A percentile compares a stretch with the other conserved stretches of the same genome.
phyloP scores from a whole-genome alignment of 2,797 vertebrate genomes.

The Threskiornis aethiopicus region DNA sequence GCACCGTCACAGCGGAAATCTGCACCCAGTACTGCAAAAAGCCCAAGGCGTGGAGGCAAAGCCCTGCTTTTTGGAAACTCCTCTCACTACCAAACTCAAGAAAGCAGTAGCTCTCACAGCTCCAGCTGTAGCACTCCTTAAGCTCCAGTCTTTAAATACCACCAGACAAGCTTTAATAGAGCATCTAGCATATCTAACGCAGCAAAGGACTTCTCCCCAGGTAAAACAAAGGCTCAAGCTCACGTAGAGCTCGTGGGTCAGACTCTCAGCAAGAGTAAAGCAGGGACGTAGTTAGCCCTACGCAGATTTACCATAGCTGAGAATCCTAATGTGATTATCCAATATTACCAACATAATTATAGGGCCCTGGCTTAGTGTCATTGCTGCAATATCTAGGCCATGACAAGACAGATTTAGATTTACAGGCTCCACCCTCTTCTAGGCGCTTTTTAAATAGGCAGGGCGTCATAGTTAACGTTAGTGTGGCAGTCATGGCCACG shows the following conservation, averaged over 20 bases:
- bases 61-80: background rate
- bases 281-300: background rate
- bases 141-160: background rate
- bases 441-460: background rate
- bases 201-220: background rate
- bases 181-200: background rate
- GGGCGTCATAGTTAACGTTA: accelerated
- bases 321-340: constrained; percentile 46
- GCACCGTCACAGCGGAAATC: background rate
- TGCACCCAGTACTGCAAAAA: background rate
- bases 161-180: background rate
- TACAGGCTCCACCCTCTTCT: constrained; percentile 28
- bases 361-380: background rate
- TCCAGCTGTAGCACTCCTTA: background rate
- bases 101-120: background rate
- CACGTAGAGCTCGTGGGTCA: accelerated
- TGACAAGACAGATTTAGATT: constrained; percentile 40
- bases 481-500: background rate
- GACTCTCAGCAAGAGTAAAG: background rate
- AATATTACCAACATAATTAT: background rate
- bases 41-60: background rate
- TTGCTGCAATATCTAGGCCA: constrained; percentile 49
- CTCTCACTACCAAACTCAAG: background rate
- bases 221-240: background rate
- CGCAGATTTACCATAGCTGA: background rate